phyloP scores from a whole-genome alignment of 2,113 vertebrate genomes.

The Misgurnus mizolepis region DNA sequence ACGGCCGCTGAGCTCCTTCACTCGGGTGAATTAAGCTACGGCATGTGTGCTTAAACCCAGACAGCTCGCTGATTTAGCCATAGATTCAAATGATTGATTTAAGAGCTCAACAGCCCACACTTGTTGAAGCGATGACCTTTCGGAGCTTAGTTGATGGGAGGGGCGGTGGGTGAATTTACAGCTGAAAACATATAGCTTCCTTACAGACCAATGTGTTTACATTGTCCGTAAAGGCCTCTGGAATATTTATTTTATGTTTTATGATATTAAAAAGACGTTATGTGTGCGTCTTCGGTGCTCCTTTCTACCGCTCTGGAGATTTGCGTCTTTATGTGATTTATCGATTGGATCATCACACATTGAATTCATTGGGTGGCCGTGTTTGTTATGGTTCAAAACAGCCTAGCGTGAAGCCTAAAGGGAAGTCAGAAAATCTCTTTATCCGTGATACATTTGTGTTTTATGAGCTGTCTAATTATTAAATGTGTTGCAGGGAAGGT shows the following conservation, averaged over 20 bases:
- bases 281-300: conserved; percentile 59
- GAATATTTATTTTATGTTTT: conserved; percentile 63
- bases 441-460: conserved; percentile 59
- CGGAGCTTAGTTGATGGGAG: conserved; percentile 29
- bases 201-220: conserved; percentile 64
- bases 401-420: conserved; percentile 64
- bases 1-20: conserved; percentile 66
- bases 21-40: conserved; percentile 75
- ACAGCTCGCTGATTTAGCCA: conserved; percentile 73
- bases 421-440: conserved; percentile 53
- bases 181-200: conserved; percentile 54
- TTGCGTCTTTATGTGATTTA: conserved; percentile 68
- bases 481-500: conserved; percentile 68
- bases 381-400: conserved; percentile 68
- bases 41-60: conserved; percentile 76
- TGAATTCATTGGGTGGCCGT: conserved; percentile 67
- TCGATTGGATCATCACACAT: conserved; percentile 70
- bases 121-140: conserved; percentile 57
- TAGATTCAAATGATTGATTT: conserved; percentile 78
- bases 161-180: conserved; percentile 38
- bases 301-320: conserved; percentile 54
- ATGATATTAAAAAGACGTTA: conserved; percentile 3
- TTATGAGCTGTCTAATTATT: conserved; percentile 79
- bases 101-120: conserved; percentile 64
- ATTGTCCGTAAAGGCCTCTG: conserved; percentile 46